Conservation (phyloP, 2,888 invertebrate species). For the Brachyptera putata region DNA sequence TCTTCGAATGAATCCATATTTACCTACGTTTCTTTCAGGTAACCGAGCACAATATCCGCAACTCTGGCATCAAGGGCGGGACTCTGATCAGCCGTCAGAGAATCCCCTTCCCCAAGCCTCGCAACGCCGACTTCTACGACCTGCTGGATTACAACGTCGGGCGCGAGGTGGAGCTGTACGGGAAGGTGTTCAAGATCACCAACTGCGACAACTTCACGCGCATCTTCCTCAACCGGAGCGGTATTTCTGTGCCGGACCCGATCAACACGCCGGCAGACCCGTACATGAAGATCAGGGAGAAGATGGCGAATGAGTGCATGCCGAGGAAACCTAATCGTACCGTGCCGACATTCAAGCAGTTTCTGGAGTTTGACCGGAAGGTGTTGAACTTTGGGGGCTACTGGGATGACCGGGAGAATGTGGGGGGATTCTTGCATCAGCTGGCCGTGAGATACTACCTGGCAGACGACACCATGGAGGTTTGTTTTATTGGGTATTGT, state of each 20-base stretch:
- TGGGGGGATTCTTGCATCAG: constrained; percentile 71
- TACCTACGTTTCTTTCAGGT: too few species aligned
- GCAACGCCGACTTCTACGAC: constrained; percentile 72
- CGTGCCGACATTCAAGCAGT: constrained; percentile 68
- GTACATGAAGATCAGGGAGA: constrained; percentile 38
- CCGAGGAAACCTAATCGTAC: constrained; percentile 53
- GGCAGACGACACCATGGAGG: constrained; percentile 75
- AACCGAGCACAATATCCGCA: too few species aligned
- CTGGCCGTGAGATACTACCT: constrained; percentile 80
- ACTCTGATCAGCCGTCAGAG: constrained; percentile 77
- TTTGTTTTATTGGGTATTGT: too few species aligned
- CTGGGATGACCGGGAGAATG: constrained; percentile 81
- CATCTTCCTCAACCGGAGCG: constrained; percentile 76
- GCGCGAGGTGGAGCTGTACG: constrained; percentile 71
- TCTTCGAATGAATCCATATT: too few species aligned
- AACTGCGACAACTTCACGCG: constrained; percentile 85
- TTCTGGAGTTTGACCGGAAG: constrained; percentile 75
- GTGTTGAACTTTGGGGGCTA: constrained; percentile 75
- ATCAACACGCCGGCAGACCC: constrained; percentile 51
- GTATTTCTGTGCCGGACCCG: constrained; percentile 75
- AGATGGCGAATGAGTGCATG: constrained; percentile 30
- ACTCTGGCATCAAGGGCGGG: too few species aligned
- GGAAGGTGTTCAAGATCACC: constrained; percentile 74
- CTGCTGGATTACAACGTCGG: constrained; percentile 85
- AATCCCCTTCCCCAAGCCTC: constrained; percentile 69